Base-by-base conservation (phyloP, 2,888 invertebrate species). In the Allolobophora icterica region DNA sequence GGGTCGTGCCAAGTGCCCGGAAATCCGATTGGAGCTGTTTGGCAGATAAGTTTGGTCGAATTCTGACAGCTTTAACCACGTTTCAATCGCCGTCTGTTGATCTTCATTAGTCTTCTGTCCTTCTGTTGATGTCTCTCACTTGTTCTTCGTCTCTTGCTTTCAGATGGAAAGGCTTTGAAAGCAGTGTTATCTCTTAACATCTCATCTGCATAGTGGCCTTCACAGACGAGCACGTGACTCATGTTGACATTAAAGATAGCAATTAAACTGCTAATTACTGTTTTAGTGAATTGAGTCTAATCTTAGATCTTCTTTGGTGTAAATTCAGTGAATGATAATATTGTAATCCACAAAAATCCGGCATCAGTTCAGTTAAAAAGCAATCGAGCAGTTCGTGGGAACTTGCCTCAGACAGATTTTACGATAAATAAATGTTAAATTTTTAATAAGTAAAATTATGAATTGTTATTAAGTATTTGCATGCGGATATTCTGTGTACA, bases 11-110 rank as follows among this genome's bases (percentile, higher is more conserved):
- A 8, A 71, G 71, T 4, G 71, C 30, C 71, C n/a, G 71, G 71
- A 71, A 71, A 71, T 71, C 71, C n/a, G 71, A 71, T n/a, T 71
- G 71, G 71, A 71, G 71, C 71, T 71, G 71, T 71, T 71, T 11
- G 71, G n/a, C n/a, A 13, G 71, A 71, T 71, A 8, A 8, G 71
- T 71, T 71, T n/a, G 71, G 71, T 71, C n/a, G 71, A 71, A 71
- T n/a, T 71, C 0, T 11, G 71, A 71, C 71, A 71, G 71, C 71
- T 71, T 71, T 71, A 71, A 71, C 71, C n/a, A 8, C 11, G 71
- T 71, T 52, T 71, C n/a, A n/a, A n/a, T 71, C 71, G 4, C 30
- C 71, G n/a, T 8, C 71, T 71, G 30, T 71, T n/a, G 30, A n/a
- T 71, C 71, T 8, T 71, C n/a, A n/a, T 71, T n/a, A 5, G 8